Base-by-base conservation (phyloP, 2,888 invertebrate genomes). In the Eupithecia subfuscata region DNA sequence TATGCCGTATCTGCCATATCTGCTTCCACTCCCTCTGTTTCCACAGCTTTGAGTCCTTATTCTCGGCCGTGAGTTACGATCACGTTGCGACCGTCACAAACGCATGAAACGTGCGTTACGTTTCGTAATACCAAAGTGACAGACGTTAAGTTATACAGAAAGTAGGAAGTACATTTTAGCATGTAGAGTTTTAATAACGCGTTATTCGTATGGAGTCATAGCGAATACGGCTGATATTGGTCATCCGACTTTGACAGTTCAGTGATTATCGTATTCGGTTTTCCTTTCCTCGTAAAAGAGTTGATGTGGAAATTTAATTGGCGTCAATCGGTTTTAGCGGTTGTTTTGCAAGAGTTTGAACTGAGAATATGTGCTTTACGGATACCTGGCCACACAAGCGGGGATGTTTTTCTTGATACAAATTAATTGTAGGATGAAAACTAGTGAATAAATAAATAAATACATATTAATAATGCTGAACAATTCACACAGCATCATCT, bases 1-100 rank as follows among this genome's bases (percentile, higher is more conserved):
- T 93, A 92, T 85, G 87, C 89, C 84, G 88, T 89, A 90, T 89
- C 87, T 87, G 84, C 65, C 37, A 40, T 40, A 68, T 68, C 68
- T 68, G 68, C 86, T 84, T 86, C 82, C 78, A 85, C 82, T 81
- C 77, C 81, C 78, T 78, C 81, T 76, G 80, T 77, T 79, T 77
- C 77, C 79, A 79, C 76, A 75, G 65, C 70, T 75, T 56, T 74
- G 75, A 67, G 37, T 67, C 65, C 40, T 67, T 67, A 67, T 40
- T 67, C 65, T 37, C 25, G 25, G 25, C 25, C 25, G 25, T n/a
- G 25, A 25, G 60, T 25, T 56, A 11, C n/a, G 18, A 22, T 52
- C n/a, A 22, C 52, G 52, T n/a, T 56, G 56, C 11, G 56, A 56
- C 22, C 14, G 22, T 60, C 60, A 22, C 25, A 12, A 56, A 25